Conservation (phyloP, 2,797 vertebrate species). For the Clamator glandarius region DNA sequence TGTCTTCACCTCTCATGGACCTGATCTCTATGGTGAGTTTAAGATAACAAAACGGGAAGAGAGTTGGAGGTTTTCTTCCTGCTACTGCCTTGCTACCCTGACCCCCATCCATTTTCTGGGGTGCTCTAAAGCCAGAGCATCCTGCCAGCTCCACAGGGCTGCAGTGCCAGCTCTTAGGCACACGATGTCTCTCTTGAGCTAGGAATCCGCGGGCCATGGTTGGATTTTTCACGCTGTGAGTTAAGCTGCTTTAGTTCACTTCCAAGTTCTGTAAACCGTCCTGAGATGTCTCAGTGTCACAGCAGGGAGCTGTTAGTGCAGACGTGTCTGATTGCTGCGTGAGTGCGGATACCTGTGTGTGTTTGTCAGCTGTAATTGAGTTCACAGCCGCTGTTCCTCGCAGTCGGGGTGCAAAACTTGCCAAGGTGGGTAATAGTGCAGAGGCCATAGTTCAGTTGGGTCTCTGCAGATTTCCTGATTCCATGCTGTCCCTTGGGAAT, state of each 20-base stretch:
- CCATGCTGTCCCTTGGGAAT: neutral
- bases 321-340: neutral
- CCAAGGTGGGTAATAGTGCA: neutral
- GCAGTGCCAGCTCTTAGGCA: constrained; percentile 10
- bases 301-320: neutral
- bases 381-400: neutral
- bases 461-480: neutral
- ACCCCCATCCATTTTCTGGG: neutral
- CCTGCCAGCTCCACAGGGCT: neutral
- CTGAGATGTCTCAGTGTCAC: neutral
- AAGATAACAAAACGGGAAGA: neutral
- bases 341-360: neutral
- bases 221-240: neutral
- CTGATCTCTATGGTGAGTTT: constrained; percentile 93
- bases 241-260: neutral
- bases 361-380: neutral
- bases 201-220: neutral
- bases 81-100: neutral
- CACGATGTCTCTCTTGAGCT: constrained; percentile 65
- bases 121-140: neutral
- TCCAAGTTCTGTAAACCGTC: neutral
- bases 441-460: accelerated
- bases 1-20: constrained; percentile 95
- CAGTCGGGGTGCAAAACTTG: neutral
- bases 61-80: neutral